phyloP scores from a whole-genome alignment of 2,888 invertebrate species.

The Lasius fuliginosus region DNA sequence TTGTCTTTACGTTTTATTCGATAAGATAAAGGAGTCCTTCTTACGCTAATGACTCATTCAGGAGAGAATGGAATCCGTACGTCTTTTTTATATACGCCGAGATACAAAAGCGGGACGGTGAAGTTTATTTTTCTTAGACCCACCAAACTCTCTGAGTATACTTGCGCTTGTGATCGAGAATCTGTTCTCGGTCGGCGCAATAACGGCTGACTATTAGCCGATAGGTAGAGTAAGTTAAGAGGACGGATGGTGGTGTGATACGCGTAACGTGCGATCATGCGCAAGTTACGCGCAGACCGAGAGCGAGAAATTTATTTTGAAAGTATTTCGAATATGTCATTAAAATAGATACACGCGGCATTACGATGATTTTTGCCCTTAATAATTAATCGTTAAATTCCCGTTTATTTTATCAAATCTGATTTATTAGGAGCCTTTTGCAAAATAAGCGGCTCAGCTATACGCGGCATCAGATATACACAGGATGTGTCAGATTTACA shows the following conservation, averaged over 20 bases:
- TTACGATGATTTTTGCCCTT: neutral
- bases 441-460: conserved; percentile 22
- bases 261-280: conserved; percentile 46
- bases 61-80: conserved; percentile 21
- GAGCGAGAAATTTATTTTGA: conserved; percentile 22
- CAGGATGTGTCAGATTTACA: neutral
- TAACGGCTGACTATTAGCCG: conserved; percentile 39
- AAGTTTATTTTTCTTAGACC: conserved; percentile 3
- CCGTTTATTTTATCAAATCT: neutral
- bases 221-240: conserved; percentile 61
- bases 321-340: conserved; percentile 23
- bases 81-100: conserved; percentile 1
- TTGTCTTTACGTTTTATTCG: conserved; percentile 21
- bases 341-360: neutral
- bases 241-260: conserved; percentile 70
- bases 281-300: conserved; percentile 55
- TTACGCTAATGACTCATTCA: conserved; percentile 5
- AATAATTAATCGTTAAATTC: neutral
- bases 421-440: conserved; percentile 1
- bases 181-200: conserved; percentile 53
- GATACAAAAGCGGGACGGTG: conserved; percentile 40
- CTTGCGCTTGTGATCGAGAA: conserved; percentile 9
- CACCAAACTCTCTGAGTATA: conserved; percentile 11
- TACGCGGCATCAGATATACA: conserved; percentile 7
- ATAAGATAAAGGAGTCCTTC: conserved; percentile 17